Conservation (phyloP, 1,140 invertebrate species). For the Zaprionus nigranus region DNA sequence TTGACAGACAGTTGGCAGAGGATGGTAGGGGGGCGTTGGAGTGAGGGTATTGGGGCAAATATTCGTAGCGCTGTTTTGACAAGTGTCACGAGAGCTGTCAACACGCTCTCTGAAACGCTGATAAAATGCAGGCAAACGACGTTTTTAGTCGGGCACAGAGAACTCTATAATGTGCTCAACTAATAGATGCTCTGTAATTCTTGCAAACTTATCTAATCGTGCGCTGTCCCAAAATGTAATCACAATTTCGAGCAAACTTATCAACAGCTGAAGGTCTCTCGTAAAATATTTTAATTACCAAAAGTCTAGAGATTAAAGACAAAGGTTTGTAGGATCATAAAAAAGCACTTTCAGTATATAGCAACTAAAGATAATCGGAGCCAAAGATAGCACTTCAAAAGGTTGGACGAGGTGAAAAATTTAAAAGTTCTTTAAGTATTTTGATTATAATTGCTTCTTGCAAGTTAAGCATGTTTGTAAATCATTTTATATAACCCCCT, state of each 20-base stretch:
- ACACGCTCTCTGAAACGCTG: constrained; percentile 34
- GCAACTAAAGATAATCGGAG: not conserved
- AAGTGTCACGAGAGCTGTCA: constrained; percentile 73
- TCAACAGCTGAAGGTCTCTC: not conserved
- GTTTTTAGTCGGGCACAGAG: not conserved
- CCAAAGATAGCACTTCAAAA: not conserved
- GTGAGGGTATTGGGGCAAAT: constrained; percentile 34
- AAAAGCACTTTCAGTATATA: not conserved
- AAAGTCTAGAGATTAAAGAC: not conserved
- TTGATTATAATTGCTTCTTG: not conserved
- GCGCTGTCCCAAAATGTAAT: not conserved
- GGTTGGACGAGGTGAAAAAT: not conserved
- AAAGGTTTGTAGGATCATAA: not conserved
- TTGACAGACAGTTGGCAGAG: constrained; percentile 26
- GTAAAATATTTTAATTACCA: constrained; percentile 7
- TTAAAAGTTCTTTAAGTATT: not conserved
- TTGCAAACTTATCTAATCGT: not conserved
- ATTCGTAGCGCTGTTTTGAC: constrained; percentile 61
- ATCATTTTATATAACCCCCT: not conserved
- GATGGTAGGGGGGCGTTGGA: not conserved
- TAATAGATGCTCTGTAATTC: constrained; percentile 17
- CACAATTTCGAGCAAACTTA: not conserved
- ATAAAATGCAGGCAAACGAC: constrained; percentile 37
- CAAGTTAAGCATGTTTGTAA: not conserved
- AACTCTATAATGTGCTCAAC: constrained; percentile 10